phyloP scores from a whole-genome alignment of 2,888 invertebrate species.

The Mactromeris polynyma region DNA sequence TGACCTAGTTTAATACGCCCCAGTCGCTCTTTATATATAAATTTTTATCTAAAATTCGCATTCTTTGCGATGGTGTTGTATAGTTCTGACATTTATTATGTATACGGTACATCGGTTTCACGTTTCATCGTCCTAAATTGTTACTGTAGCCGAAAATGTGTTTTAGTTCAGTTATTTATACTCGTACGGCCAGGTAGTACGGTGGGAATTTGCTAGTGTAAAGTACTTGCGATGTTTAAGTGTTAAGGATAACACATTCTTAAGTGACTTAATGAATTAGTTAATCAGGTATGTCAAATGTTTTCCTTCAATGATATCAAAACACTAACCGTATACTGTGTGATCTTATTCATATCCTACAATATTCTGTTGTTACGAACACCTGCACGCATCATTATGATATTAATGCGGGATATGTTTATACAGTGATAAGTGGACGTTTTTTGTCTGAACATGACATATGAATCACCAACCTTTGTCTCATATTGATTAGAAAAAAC shows the following conservation, averaged over 20 bases:
- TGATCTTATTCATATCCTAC: not conserved
- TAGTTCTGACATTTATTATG: not conserved
- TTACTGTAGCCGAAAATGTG: not conserved
- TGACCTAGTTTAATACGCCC: not conserved
- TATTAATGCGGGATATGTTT: not conserved
- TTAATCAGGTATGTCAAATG: not conserved
- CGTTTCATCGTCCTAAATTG: not conserved
- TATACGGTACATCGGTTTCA: slow-evolving; percentile 13
- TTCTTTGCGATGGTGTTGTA: not conserved
- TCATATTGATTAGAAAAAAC: not conserved
- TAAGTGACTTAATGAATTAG: not conserved
- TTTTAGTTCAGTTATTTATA: not conserved
- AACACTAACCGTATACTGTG: not conserved
- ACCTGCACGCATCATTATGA: not conserved
- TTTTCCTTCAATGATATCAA: not conserved
- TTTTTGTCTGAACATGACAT: not conserved
- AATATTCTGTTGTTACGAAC: not conserved
- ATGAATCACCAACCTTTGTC: not conserved
- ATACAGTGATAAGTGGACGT: not conserved
- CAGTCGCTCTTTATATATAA: not conserved
- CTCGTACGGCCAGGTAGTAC: slow-evolving; percentile 2
- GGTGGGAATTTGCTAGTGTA: not conserved
- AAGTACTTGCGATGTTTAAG: not conserved
- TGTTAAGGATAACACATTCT: not conserved
- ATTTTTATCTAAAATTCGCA: slow-evolving; percentile 10